Conservation (phyloP, 92 coral and sea anemone genomes). For the Hydrozoanthus gracilis region DNA sequence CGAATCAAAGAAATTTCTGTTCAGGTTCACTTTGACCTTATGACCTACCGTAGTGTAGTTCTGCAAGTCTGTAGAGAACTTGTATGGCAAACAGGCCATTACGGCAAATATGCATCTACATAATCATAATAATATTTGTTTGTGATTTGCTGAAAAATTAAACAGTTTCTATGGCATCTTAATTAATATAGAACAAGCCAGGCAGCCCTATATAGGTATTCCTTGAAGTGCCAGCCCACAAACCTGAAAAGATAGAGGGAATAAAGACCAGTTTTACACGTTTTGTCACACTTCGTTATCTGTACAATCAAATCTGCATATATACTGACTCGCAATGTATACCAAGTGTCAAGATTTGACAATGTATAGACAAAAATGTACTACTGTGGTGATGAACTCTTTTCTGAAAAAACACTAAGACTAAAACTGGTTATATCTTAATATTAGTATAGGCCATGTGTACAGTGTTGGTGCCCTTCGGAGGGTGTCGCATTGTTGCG, state of each 20-base stretch:
- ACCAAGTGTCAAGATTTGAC: no score
- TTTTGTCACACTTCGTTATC: neutral
- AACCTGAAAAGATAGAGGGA: neutral
- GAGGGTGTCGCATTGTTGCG: neutral
- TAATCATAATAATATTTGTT: neutral
- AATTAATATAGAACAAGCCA: neutral
- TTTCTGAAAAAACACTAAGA: no score
- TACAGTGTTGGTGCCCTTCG: neutral
- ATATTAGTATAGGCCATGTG: neutral
- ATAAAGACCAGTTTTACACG: neutral
- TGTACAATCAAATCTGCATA: neutral
- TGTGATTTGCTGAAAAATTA: neutral
- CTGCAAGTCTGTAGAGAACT: no score
- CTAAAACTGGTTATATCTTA: no score
- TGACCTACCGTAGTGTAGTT: no score
- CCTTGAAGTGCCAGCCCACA: neutral
- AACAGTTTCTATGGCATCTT: neutral
- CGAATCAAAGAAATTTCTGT: no score
- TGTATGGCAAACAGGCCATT: no score
- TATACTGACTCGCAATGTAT: no score
- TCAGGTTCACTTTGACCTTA: no score
- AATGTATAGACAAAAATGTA: no score
- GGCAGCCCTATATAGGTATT: neutral
- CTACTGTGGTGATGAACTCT: no score
- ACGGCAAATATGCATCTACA: no score